These are phyloP conservation scores for Sesia bembeciformis DNA, from an alignment of 2,888 invertebrate species.

Conservation along the genomic window DNA sequence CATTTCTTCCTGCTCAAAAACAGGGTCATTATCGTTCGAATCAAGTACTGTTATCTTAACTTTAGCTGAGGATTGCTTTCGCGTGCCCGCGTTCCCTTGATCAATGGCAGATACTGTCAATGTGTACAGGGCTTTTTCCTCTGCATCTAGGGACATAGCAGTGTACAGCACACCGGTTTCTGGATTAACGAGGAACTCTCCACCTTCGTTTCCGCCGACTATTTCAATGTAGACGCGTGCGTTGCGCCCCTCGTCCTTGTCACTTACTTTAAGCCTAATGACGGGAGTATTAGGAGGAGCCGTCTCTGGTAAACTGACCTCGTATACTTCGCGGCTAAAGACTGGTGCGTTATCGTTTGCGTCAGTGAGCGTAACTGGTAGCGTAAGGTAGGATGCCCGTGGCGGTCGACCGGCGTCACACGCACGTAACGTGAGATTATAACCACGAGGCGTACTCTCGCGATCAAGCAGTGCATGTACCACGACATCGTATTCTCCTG, in stretches of 20 bases:
- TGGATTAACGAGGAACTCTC: slow-evolving; percentile 89
- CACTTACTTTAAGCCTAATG: slow-evolving; percentile 88
- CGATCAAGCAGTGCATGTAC: slow-evolving; percentile 85
- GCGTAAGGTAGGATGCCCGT: slow-evolving; percentile 83
- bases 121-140: slow-evolving; percentile 87
- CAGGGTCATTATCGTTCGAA: slow-evolving; percentile 95
- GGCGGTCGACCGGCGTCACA: slow-evolving; percentile 88
- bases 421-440: slow-evolving; percentile 90
- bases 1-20: slow-evolving; percentile 82
- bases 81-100: slow-evolving; percentile 86
- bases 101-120: slow-evolving; percentile 93
- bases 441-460: slow-evolving; percentile 85
- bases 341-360: slow-evolving; percentile 90
- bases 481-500: slow-evolving; percentile 85
- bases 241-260: slow-evolving; percentile 88
- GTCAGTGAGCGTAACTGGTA: slow-evolving; percentile 87
- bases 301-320: slow-evolving; percentile 90
- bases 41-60: slow-evolving; percentile 92
- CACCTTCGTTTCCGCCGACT: slow-evolving; percentile 92
- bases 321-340: slow-evolving; percentile 89
- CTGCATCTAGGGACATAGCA: slow-evolving; percentile 87
- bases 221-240: slow-evolving; percentile 91
- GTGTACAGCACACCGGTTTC: slow-evolving; percentile 93
- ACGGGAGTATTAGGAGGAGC: slow-evolving; percentile 92
- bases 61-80: slow-evolving; percentile 92